phyloP scores from a whole-genome alignment of 1,140 invertebrate species.

The Heliothis subflexa region DNA sequence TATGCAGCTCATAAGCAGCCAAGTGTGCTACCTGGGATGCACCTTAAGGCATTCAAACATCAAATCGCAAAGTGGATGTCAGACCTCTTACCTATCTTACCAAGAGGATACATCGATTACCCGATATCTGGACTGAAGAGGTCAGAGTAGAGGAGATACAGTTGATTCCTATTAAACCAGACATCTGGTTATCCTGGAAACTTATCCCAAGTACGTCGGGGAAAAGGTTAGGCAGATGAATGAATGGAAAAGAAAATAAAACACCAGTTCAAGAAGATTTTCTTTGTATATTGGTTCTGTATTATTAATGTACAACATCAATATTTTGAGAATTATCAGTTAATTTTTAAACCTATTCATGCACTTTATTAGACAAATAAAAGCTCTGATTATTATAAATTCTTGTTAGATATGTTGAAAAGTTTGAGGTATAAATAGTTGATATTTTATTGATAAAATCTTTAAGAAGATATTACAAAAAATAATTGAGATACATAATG shows the following conservation, averaged over 20 bases:
- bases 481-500: conserved; percentile 10
- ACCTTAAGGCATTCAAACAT: background rate
- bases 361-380: conserved; percentile 45
- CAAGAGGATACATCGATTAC: background rate
- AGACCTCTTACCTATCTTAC: background rate
- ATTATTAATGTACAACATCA: conserved; percentile 57
- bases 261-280: conserved; percentile 38
- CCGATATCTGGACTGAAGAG: too few species aligned
- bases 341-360: conserved; percentile 34
- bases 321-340: conserved; percentile 50
- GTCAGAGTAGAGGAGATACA: too few species aligned
- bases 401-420: conserved; percentile 43
- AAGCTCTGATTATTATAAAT: conserved; percentile 45
- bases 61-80: background rate
- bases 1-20: too few species aligned
- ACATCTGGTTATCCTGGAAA: too few species aligned
- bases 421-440: conserved; percentile 44
- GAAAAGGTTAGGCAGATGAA: too few species aligned
- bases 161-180: too few species aligned
- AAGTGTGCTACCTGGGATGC: too few species aligned
- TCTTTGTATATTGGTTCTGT: conserved; percentile 60
- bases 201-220: too few species aligned
- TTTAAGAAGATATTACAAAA: conserved; percentile 39
- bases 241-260: conserved; percentile 30
- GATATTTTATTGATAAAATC: conserved; percentile 26